phyloP scores from a whole-genome alignment of 2,797 vertebrate species.

The Labeo calbasu region DNA sequence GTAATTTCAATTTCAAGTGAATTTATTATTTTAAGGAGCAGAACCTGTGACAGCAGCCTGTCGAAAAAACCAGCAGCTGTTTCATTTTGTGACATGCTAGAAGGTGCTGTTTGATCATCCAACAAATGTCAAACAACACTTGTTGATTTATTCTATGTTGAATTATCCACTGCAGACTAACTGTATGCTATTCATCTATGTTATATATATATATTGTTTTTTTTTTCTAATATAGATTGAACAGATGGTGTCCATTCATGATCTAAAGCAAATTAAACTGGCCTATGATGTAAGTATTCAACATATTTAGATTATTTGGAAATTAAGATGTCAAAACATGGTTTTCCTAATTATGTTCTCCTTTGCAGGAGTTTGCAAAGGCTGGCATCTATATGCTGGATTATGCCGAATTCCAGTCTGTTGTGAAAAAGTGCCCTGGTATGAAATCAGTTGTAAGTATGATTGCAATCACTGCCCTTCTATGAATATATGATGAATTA shows the following conservation, averaged over 20 bases:
- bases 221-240: constrained; percentile 67
- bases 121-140: constrained; percentile 17
- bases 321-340: background rate
- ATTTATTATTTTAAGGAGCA: background rate
- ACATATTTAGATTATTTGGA: constrained; percentile 2
- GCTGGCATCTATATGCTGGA: constrained; percentile 68
- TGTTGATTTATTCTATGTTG: background rate
- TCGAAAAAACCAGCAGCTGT: background rate
- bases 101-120: constrained; percentile 4
- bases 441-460: constrained; percentile 70
- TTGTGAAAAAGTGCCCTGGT: constrained; percentile 76
- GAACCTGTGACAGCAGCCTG: constrained; percentile 18
- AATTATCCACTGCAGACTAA: background rate
- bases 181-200: background rate
- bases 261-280: constrained; percentile 73
- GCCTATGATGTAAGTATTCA: constrained; percentile 76
- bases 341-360: constrained; percentile 12
- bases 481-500: background rate
- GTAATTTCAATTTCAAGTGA: constrained; percentile 5
- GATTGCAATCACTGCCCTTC: background rate
- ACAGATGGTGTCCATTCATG: constrained; percentile 74
- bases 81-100: background rate
- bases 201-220: background rate
- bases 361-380: constrained; percentile 72
- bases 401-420: constrained; percentile 71